Evolutionary conservation across 2,113 vertebrate species (phyloP), one percentile per base, ranked within the genome.

Genomic region (Podiceps cristatus): DNA sequence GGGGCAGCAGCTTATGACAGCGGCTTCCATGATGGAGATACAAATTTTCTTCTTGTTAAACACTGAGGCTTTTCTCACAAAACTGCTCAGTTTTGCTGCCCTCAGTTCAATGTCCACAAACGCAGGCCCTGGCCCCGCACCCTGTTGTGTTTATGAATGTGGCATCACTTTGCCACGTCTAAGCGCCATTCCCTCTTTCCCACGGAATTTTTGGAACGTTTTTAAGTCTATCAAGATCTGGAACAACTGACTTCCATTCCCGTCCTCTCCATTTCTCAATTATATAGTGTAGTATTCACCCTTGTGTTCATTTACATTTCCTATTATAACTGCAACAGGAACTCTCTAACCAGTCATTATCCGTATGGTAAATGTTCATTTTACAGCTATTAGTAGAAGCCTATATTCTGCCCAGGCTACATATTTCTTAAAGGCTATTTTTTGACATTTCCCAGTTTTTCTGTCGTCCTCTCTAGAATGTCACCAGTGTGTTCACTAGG

Each of bases 281-380:
- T 74, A 40, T 1, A 29, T 7, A 73, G 45, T 18, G 3, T 25
- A 55, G 40, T 68, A 73, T 64, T 73, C 42, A 17, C 42, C 72
- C 66, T 56, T 4, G 7, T 69, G 76, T 90, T 88, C 60, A 92
- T 92, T 93, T 79, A 88, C 33, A 25, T 64, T 77, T 90, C 88
- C 27, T 88, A 22, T 95, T 86, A 49, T 60, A 93, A 44, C 53
- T 82, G 56, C 79, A 28, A 86, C 42, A 71, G 86, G 75, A 95
- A 28, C 40, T 83, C 75, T 92, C 72, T 66, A 88, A 55, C 20
- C 22, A 58, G 40, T 69, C 59, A 69, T 94, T 92, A 82, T 52
- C 82, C 71, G 10, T 90, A 86, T 74, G 88, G 69, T 90, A 96
- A 83, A 83, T 79, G 75, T 73, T 91, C 59, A 83, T 88, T 83